phyloP scores from a whole-genome alignment of 2,888 invertebrate species.

The Drosophila sordidula region DNA sequence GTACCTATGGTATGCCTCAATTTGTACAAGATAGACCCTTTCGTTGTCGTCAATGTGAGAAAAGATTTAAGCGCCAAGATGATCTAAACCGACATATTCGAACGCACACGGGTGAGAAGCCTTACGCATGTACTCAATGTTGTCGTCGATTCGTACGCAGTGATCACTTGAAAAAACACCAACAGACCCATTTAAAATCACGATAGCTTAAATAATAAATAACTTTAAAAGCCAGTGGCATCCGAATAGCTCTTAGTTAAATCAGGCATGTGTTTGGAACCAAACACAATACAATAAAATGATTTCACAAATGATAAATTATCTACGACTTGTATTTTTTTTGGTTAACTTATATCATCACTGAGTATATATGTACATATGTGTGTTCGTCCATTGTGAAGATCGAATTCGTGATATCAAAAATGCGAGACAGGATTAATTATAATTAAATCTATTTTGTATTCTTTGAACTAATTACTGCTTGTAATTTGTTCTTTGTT shows the following conservation, averaged over 20 bases:
- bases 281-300: slow-evolving; percentile 72
- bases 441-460: no score
- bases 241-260: slow-evolving; percentile 66
- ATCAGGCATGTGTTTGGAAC: slow-evolving; percentile 65
- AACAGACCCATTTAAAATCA: slow-evolving; percentile 79
- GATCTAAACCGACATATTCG: slow-evolving; percentile 83
- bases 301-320: background rate
- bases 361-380: no score
- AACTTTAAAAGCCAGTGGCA: slow-evolving; percentile 69
- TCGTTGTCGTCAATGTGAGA: slow-evolving; percentile 75
- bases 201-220: slow-evolving; percentile 64
- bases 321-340: background rate
- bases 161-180: slow-evolving; percentile 83
- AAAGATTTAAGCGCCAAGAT: slow-evolving; percentile 82
- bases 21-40: slow-evolving; percentile 77
- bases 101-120: slow-evolving; percentile 83
- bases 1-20: slow-evolving; percentile 74
- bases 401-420: no score
- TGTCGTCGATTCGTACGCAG: slow-evolving; percentile 80
- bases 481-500: no score
- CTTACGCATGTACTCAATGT: slow-evolving; percentile 78
- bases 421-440: no score
- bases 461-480: no score
- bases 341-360: no score
- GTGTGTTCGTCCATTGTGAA: no score